A percentile compares a stretch with the other conserved stretches of the same genome.
Conservation (phyloP, 2,888 invertebrate species). For the Prosapia bicincta region DNA sequence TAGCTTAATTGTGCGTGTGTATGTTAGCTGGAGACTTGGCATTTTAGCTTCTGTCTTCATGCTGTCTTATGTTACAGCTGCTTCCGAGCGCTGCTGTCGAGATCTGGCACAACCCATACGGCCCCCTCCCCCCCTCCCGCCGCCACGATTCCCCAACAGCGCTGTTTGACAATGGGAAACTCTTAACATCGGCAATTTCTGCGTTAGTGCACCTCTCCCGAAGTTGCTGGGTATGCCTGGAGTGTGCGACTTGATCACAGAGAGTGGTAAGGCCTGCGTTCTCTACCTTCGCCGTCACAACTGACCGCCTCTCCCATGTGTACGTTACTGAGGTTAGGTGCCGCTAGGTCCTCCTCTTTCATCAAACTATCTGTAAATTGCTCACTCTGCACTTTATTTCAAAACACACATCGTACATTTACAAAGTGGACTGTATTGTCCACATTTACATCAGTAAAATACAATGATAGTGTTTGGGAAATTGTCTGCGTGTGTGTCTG, state of each 20-base stretch:
- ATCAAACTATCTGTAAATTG: slow-evolving; percentile 37
- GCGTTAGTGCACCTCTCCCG: slow-evolving; percentile 43
- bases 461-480: slow-evolving; percentile 20
- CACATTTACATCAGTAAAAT: background rate
- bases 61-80: slow-evolving; percentile 56
- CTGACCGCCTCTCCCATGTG: slow-evolving; percentile 33
- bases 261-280: slow-evolving; percentile 61
- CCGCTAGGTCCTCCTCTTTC: slow-evolving; percentile 27
- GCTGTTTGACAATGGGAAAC: slow-evolving; percentile 79
- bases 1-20: background rate
- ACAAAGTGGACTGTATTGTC: background rate
- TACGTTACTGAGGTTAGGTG: slow-evolving; percentile 27
- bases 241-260: slow-evolving; percentile 56
- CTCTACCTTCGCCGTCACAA: slow-evolving; percentile 16
- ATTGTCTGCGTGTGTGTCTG: background rate
- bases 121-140: slow-evolving; percentile 79
- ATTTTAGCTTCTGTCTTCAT: slow-evolving; percentile 27
- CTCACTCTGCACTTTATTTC: slow-evolving; percentile 35
- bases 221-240: slow-evolving; percentile 50
- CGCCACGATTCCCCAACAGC: slow-evolving; percentile 73
- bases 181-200: slow-evolving; percentile 54
- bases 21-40: slow-evolving; percentile 7
- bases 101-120: slow-evolving; percentile 68
- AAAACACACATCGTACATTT: slow-evolving; percentile 2
- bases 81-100: slow-evolving; percentile 83